Evolutionary conservation across 2,113 vertebrate genomes (phyloP).

Genomic region (Microtus montanus): DNA sequence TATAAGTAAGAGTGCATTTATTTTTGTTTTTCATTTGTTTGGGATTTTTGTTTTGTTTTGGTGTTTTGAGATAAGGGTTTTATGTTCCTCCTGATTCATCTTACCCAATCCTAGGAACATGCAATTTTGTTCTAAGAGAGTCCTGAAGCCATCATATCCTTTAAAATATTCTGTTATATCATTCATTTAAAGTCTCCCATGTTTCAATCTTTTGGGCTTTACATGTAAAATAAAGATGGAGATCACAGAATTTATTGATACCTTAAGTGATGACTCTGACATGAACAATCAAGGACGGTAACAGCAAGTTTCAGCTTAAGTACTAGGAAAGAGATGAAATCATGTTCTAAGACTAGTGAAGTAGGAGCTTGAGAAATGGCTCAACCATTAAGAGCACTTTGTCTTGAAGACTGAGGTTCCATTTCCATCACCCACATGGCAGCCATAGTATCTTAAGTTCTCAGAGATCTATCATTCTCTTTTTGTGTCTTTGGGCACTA

Average conservation of each 20-base stretch:
- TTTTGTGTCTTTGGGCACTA: background rate
- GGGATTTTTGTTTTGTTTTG: background rate
- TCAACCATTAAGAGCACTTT: background rate
- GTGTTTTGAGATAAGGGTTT: background rate
- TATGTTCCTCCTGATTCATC: background rate
- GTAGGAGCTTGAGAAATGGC: background rate
- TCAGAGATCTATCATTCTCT: background rate
- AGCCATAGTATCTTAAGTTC: background rate
- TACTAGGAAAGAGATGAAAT: background rate
- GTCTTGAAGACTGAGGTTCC: background rate
- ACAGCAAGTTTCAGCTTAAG: background rate
- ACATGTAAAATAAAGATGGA: slow-evolving; percentile 27
- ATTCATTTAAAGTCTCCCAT: background rate
- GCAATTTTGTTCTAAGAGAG: background rate
- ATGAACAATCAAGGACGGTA: background rate
- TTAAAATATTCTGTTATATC: background rate
- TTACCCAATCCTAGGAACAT: background rate
- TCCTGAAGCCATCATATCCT: background rate
- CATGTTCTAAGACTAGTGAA: background rate
- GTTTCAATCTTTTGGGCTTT: slow-evolving; percentile 2
- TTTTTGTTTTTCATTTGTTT: background rate
- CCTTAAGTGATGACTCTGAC: background rate
- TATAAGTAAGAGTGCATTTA: background rate
- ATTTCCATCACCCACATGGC: background rate
- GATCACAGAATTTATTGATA: background rate